phyloP scores from a whole-genome alignment of 2,888 invertebrate genomes.

The Drosophila ustulata region DNA sequence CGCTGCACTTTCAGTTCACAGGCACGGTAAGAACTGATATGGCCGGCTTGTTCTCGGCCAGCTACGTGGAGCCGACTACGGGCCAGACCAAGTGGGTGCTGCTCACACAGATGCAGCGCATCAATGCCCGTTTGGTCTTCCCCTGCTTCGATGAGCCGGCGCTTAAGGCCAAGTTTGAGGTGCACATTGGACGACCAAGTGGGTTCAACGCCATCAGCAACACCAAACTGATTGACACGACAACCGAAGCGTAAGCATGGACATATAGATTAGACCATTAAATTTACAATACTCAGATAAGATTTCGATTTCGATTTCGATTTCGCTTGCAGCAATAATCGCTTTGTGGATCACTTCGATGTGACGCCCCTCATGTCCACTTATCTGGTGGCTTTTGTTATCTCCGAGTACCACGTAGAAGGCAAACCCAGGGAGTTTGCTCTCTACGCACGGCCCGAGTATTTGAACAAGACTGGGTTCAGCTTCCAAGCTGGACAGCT shows the following conservation, averaged over 20 bases:
- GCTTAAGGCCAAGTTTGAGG: conserved; percentile 88
- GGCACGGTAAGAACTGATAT: conserved; percentile 85
- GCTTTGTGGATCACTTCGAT: conserved; percentile 72
- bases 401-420: conserved; percentile 86
- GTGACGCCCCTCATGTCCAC: conserved; percentile 89
- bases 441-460: conserved; percentile 89
- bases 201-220: conserved; percentile 81
- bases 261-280: neutral
- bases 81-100: conserved; percentile 84
- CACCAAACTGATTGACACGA: conserved; percentile 54
- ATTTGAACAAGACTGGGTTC: conserved; percentile 88
- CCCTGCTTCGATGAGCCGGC: conserved; percentile 92
- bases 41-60: conserved; percentile 75
- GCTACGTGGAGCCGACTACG: conserved; percentile 60
- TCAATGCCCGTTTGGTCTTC: conserved; percentile 88
- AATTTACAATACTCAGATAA: conserved; percentile 10
- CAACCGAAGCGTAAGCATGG: conserved; percentile 52
- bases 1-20: conserved; percentile 85
- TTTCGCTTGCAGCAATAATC: conserved; percentile 48
- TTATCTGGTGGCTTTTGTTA: conserved; percentile 93
- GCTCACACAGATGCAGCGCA: conserved; percentile 89
- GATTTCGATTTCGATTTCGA: neutral
- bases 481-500: conserved; percentile 85
- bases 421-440: conserved; percentile 69
- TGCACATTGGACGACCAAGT: conserved; percentile 87